Percentiles rank a stretch among this genome's conserved stretches.
Evolutionary conservation across 2,888 invertebrate genomes (phyloP).

Genomic region (Ommatoiulus sabulosus): DNA sequence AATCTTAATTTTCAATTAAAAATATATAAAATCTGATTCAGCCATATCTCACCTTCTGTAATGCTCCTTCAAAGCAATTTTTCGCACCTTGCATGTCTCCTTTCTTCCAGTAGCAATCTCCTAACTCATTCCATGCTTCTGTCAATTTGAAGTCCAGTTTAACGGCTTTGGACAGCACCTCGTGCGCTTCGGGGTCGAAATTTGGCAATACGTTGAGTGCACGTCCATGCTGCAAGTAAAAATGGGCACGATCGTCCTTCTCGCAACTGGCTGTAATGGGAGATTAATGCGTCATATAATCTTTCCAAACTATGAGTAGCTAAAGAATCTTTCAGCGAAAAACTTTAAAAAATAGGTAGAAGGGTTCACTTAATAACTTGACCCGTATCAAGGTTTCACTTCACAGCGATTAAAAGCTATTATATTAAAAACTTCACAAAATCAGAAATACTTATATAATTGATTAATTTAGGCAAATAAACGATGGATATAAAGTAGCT

Average conservation of each 20-base stretch:
- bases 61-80: slow-evolving; percentile 82
- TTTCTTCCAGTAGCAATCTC: slow-evolving; percentile 90
- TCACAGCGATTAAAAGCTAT: too few species aligned
- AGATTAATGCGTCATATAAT: too few species aligned
- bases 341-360: too few species aligned
- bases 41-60: slow-evolving; percentile 70
- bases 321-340: neutral
- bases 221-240: slow-evolving; percentile 79
- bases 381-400: too few species aligned
- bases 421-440: too few species aligned
- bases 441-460: neutral
- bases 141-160: slow-evolving; percentile 84
- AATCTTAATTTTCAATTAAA: too few species aligned
- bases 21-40: too few species aligned
- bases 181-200: slow-evolving; percentile 78
- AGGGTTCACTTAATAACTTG: too few species aligned
- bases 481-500: too few species aligned
- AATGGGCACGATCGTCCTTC: slow-evolving; percentile 65
- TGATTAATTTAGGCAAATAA: too few species aligned
- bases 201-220: slow-evolving; percentile 79
- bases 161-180: slow-evolving; percentile 82
- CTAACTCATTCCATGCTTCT: slow-evolving; percentile 89
- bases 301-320: too few species aligned
- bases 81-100: slow-evolving; percentile 82
- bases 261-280: slow-evolving; percentile 44